Evolutionary conservation across 2,113 vertebrate genomes (phyloP).

Genomic region (Pelobates fuscus): DNA sequence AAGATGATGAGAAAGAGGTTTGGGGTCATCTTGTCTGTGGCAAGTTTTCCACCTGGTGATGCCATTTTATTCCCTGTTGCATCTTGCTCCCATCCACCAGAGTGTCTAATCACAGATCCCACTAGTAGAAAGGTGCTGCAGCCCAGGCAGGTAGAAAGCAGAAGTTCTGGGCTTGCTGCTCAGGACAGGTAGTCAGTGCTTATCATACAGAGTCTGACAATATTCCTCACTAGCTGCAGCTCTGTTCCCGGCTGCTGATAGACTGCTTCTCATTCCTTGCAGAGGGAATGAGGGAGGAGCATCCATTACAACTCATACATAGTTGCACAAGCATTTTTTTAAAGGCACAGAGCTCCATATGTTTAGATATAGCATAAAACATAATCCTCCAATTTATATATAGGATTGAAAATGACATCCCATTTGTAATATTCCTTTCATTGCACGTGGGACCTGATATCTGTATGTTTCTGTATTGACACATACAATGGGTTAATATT

Average conservation of each 20-base stretch:
- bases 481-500: no score
- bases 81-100: conserved; percentile 31
- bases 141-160: conserved; percentile 4
- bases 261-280: conserved; percentile 36
- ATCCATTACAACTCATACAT: conserved; percentile 19
- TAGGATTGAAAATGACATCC: no score
- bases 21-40: conserved; percentile 30
- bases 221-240: conserved; percentile 42
- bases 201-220: conserved; percentile 16
- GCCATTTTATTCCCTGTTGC: conserved; percentile 40
- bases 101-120: neutral
- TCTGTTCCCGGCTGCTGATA: conserved; percentile 33
- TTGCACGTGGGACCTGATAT: no score
- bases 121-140: conserved; percentile 1
- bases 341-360: conserved; percentile 39
- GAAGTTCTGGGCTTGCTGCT: conserved; percentile 26
- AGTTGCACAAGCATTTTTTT: conserved; percentile 11
- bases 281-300: conserved; percentile 40
- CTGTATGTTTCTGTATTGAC: no score
- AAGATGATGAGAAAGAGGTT: conserved; percentile 26
- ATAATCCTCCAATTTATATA: no score
- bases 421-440: no score
- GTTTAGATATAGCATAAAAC: neutral
- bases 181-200: conserved; percentile 45
- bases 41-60: conserved; percentile 40